Base-by-base conservation (phyloP, 2,888 invertebrate species). In the Pheosia gnoma region DNA sequence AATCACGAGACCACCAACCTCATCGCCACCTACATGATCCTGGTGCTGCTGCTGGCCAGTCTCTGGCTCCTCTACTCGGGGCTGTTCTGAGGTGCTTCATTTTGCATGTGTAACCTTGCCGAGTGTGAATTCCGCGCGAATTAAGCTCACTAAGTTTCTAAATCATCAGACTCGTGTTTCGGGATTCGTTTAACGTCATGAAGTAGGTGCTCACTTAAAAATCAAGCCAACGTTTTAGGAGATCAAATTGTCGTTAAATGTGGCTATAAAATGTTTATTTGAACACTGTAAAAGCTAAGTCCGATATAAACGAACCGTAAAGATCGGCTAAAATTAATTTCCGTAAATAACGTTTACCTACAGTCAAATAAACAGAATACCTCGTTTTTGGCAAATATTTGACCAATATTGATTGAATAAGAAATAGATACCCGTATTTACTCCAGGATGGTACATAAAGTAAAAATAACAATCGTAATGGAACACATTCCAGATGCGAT, bases 1-100 rank as follows among this genome's bases (percentile, higher is more conserved):
- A 85, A 94, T 86, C 91, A 93, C 84, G 96, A 96, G 91, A 95
- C 95, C 65, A 94, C 94, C 68, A 96, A 94, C 85, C 94, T 96
- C 70, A 91, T 96, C 79, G 95, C 96, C 81, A 96, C 96, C 73
- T 96, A 96, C 82, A 87, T 95, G 77, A 96, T 96, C 84, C 88
- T 96, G 84, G 94, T 96, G 76, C 89, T 95, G 54, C 91, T 96
- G 52, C 90, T 96, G 61, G 94, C 95, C 77, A 94, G 95, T 62
- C 93, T 96, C 59, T 96, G 96, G 95, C 87, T 96, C 52, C 93
- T 96, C 67, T 96, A 96, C 86, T 94, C 96, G 37, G 96, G 96
- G 66, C 77, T 95, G 83, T 93, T 92, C 82, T 93, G 90, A 92
- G 91, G 92, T 91, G 88, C 85, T 9, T 54, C 61, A 52, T 55